phyloP scores from a whole-genome alignment of 1,140 invertebrate species.

The Proales similis region DNA sequence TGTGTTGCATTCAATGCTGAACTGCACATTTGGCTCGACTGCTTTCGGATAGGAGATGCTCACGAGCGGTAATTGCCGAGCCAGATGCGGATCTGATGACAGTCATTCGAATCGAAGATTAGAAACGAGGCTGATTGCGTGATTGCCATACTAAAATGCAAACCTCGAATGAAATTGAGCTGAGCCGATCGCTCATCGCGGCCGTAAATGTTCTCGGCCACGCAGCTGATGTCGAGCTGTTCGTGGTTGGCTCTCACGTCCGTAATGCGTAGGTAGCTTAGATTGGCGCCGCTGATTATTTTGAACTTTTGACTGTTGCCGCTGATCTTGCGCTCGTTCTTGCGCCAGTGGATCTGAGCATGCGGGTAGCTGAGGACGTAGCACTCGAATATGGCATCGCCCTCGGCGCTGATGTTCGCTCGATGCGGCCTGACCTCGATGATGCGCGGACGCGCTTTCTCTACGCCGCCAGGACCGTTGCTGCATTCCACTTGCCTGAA shows the following conservation, averaged over 20 bases:
- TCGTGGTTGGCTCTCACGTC: slow-evolving; percentile 1
- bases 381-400: slow-evolving; percentile 21
- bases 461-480: too few relatives aligned
- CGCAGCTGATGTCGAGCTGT: not conserved
- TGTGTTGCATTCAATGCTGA: slow-evolving; percentile 31
- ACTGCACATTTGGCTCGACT: slow-evolving; percentile 16
- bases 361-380: not conserved
- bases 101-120: too few relatives aligned
- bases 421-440: not conserved
- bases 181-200: not conserved
- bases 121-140: too few relatives aligned
- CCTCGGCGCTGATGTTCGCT: not conserved
- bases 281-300: slow-evolving; percentile 6
- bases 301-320: slow-evolving; percentile 29
- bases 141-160: too few relatives aligned
- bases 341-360: slow-evolving; percentile 16
- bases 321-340: slow-evolving; percentile 23
- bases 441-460: too few relatives aligned
- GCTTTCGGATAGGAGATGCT: slow-evolving; percentile 17
- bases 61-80: not conserved
- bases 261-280: slow-evolving; percentile 16
- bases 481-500: too few relatives aligned
- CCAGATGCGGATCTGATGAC: not conserved
- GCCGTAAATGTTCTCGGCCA: slow-evolving; percentile 12
- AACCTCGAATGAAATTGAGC: slow-evolving; percentile 1